phyloP scores from a whole-genome alignment of 2,113 vertebrate species.

The Psammodynastes pulverulentus region DNA sequence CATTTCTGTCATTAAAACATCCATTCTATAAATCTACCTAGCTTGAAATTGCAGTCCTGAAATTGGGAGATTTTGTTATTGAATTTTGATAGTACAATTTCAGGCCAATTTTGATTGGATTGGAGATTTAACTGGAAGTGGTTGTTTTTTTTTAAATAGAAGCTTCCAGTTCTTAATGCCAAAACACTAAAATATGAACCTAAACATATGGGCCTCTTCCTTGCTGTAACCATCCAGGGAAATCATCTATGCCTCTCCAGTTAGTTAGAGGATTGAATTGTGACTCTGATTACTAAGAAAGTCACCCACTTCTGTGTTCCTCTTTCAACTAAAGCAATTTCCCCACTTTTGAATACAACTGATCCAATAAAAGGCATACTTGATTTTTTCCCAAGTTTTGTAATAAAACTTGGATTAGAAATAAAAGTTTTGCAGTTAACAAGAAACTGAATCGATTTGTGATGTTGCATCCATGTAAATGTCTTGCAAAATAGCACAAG shows the following conservation, averaged over 20 bases:
- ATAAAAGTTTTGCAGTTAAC: background rate
- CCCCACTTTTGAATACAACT: background rate
- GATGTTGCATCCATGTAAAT: background rate
- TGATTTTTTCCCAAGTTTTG: background rate
- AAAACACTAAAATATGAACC: background rate
- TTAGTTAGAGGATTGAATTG: background rate
- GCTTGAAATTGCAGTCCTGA: background rate
- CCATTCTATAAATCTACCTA: background rate
- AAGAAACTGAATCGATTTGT: background rate
- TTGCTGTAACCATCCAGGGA: background rate
- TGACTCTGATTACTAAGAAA: background rate
- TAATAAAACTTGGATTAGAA: background rate
- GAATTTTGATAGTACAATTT: background rate
- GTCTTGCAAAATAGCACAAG: background rate
- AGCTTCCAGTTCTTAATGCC: background rate
- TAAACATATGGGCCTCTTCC: background rate
- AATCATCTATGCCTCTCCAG: background rate
- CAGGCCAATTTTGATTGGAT: background rate
- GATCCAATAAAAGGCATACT: background rate
- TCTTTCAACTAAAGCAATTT: background rate
- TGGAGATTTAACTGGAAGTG: background rate
- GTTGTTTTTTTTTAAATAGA: background rate
- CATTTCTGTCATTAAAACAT: background rate
- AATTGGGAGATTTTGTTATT: background rate
- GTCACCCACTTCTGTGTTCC: background rate